phyloP scores from a whole-genome alignment of 2,888 invertebrate genomes.

The Leptarthrus brevirostris region DNA sequence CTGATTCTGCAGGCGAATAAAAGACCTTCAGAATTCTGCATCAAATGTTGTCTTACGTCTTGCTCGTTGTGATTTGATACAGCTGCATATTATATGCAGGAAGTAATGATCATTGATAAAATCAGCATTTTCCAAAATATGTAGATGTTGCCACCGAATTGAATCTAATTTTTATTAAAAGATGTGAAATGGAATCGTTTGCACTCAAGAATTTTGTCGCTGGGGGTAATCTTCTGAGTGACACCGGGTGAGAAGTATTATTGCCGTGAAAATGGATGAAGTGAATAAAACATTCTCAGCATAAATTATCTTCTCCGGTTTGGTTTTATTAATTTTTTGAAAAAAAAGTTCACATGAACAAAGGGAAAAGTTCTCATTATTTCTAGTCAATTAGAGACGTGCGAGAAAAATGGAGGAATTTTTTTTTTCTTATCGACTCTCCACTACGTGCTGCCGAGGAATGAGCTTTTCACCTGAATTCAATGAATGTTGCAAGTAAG shows the following conservation, averaged over 20 bases:
- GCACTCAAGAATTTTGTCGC: slow-evolving; percentile 2
- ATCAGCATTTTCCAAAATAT: slow-evolving; percentile 16
- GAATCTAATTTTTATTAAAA: slow-evolving; percentile 25
- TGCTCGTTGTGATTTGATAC: no score
- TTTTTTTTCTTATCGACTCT: slow-evolving; percentile 37
- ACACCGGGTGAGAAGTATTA: no score
- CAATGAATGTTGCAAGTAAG: slow-evolving; percentile 27
- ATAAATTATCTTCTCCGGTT: slow-evolving; percentile 4
- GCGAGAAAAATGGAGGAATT: slow-evolving; percentile 35
- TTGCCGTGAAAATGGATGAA: not conserved
- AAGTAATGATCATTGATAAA: slow-evolving; percentile 7
- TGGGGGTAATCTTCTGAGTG: not conserved
- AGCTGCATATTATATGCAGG: slow-evolving; percentile 23
- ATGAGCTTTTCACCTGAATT: slow-evolving; percentile 42
- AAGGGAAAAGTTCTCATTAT: slow-evolving; percentile 42
- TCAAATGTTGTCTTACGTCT: not conserved
- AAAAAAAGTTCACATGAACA: slow-evolving; percentile 31
- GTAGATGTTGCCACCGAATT: not conserved
- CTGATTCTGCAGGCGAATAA: slow-evolving; percentile 2
- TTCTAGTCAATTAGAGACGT: slow-evolving; percentile 38
- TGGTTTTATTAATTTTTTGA: slow-evolving; percentile 13
- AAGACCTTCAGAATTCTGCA: slow-evolving; percentile 19
- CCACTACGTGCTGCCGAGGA: slow-evolving; percentile 6
- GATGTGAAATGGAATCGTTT: not conserved
- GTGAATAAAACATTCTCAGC: slow-evolving; percentile 7